phyloP scores from a whole-genome alignment of 2,888 invertebrate genomes.

The Scelioninae gen. 2 region DNA sequence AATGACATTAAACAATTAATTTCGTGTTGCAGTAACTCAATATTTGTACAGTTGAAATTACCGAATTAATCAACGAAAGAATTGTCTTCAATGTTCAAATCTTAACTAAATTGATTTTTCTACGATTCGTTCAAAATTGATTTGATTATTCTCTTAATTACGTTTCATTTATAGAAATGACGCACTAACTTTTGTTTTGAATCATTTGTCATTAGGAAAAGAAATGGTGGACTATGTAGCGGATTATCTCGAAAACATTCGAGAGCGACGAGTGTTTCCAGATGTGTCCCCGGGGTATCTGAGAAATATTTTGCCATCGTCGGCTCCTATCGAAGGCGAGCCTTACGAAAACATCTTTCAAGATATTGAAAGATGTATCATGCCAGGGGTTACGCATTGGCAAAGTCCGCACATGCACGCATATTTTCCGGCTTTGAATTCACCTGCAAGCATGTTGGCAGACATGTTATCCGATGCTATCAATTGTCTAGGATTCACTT shows the following conservation, averaged over 20 bases:
- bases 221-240: slow-evolving; percentile 99
- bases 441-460: slow-evolving; percentile 94
- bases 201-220: slow-evolving; percentile 82
- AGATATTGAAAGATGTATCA: slow-evolving; percentile 94
- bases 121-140: no score
- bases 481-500: slow-evolving; percentile 96
- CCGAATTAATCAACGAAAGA: no score
- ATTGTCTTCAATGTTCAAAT: no score
- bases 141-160: no score
- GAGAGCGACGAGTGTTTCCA: slow-evolving; percentile 93
- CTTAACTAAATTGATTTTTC: slow-evolving; percentile 1
- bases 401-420: slow-evolving; percentile 99
- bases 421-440: slow-evolving; percentile 96
- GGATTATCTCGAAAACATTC: slow-evolving; percentile 94
- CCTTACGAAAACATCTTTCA: slow-evolving; percentile 93
- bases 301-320: slow-evolving; percentile 87
- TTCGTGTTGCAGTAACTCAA: no score
- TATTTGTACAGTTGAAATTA: neutral
- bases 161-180: no score
- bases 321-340: slow-evolving; percentile 92
- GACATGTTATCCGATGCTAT: slow-evolving; percentile 97
- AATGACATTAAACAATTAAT: no score
- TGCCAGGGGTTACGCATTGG: slow-evolving; percentile 99
- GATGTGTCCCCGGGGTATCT: slow-evolving; percentile 96
- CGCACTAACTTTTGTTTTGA: slow-evolving; percentile 26